These are phyloP conservation scores for Kryphioiulus occultus DNA, from an alignment of 2,888 invertebrate species.

Conservation along the genomic window DNA sequence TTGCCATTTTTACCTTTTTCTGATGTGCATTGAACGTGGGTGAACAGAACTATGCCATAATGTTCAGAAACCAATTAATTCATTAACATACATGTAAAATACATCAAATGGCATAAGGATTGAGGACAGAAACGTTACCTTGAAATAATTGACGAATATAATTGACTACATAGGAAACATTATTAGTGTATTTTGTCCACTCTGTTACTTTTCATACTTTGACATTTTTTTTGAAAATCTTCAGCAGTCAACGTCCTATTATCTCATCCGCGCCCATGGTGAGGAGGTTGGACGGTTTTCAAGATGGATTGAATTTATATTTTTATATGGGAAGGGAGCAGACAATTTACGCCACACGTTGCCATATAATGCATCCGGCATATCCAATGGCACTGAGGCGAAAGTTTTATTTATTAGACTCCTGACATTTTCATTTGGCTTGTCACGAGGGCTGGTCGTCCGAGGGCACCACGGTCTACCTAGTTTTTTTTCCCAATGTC, in stretches of 20 bases:
- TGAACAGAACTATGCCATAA: too few relatives aligned
- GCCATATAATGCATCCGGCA: constrained; percentile 40
- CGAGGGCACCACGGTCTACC: not conserved
- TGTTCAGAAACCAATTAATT: too few relatives aligned
- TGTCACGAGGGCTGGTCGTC: constrained; percentile 31
- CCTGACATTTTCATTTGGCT: constrained; percentile 34
- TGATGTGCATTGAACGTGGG: too few relatives aligned
- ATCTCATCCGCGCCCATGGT: not conserved
- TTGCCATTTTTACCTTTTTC: too few relatives aligned
- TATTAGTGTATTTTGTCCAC: not conserved
- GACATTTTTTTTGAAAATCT: not conserved
- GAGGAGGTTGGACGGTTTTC: constrained; percentile 1
- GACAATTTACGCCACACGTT: constrained; percentile 39
- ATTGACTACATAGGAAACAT: not conserved
- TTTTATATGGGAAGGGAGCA: constrained; percentile 40
- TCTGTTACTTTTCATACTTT: not conserved
- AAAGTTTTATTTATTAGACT: constrained; percentile 40
- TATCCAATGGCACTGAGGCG: constrained; percentile 30
- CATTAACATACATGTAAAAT: too few relatives aligned
- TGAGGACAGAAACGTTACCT: too few relatives aligned
- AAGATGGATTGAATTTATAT: constrained; percentile 35
- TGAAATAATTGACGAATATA: too few relatives aligned
- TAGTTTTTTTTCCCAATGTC: not conserved
- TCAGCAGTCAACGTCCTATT: not conserved
- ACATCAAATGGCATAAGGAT: too few relatives aligned